Evolutionary conservation across 2,797 vertebrate genomes (phyloP), one percentile per base, ranked within the genome.

Genomic region (Eulemur mongoz): DNA sequence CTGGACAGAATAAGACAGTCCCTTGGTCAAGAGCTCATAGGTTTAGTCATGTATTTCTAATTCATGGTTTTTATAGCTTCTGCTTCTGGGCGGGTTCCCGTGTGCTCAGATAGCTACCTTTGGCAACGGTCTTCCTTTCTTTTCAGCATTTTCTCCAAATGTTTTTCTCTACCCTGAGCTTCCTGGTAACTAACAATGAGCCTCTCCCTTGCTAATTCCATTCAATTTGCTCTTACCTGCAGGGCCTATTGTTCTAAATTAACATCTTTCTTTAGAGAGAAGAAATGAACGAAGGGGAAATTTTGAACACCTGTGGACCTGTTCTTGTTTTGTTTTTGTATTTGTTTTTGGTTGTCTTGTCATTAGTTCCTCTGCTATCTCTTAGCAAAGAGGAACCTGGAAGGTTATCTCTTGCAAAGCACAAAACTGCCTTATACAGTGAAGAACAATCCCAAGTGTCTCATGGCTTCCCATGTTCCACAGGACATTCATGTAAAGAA

Each of bases 21-120:
- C 1, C n/a, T 75, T 40, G 18, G 17, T 38, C 2, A 4, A 17
- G 17, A 38, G 20, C 43, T 17, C 6, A 35, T 2, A 4, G 2
- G 18, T 20, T 63, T 20, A 14, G 8, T n/a, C 43, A 45, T 7
- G 18, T 72, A 54, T 22, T 27, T 38, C 38, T 27, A 61, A 45
- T 27, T 4, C 70, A 10, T 0, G 3, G 2, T 2, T 48, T 20
- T 48, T 40, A 12, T 8, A 27, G 22, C 79, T 2, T 65, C 11
- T 38, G 52, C 11, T 89, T 20, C 63, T 27, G 11, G 61, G 15
- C 8, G 0, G 20, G 7, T n/a, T 57, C 50, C 48, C 13, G 9
- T 3, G 52, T 3, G 12, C 40, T 67, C 30, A 38, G 52, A 12
- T 17, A 87, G n/a, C 63, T 57, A 61, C 38, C 38, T 43, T 59